Evolutionary conservation across 1,140 invertebrate genomes (phyloP), one percentile per base, ranked within the genome.

Genomic region (Sesamia nonagrioides): DNA sequence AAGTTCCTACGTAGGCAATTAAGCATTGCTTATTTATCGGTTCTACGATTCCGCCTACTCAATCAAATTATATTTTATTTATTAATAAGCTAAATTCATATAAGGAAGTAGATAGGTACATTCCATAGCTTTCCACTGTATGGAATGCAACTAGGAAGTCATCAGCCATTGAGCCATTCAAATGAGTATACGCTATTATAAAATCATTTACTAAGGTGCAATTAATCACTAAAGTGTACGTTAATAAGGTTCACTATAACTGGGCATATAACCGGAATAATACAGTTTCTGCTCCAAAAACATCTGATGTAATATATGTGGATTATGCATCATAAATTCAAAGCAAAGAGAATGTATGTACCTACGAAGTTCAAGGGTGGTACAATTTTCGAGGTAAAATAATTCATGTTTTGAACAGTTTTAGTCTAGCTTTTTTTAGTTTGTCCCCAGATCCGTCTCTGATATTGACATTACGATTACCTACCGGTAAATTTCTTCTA

Each of bases 11-110:
- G 35, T 9, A 17, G 60, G 35, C 9, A 37, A 9, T 17, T 40
- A 37, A n/a, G 35, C 11, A 40, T n/a, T 40, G 35, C 9, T 11
- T 15, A 60, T 6, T 6, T 17, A 8, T 40, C n/a, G 60, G 15
- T 63, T 63, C 42, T 3, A n/a, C n/a, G n/a, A n/a, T n/a, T n/a
- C n/a, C n/a, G n/a, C n/a, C n/a, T n/a, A n/a, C n/a, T n/a, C n/a
- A n/a, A n/a, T n/a, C n/a, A 63, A 63, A 40, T 63, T 63, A 63
- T 37, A 63, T 63, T 17, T 40, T 63, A 18, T 63, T 63, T 40
- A 40, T 37, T 9, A 63, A 4, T 11, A 8, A 35, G 6, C 8
- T 33, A 35, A 69, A 50, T 35, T 2, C 21, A n/a, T 18, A 15
- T 5, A 0, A 6, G 11, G 11, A 15, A n/a, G 9, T 2, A 40